Evolutionary conservation across 2,888 invertebrate genomes (phyloP).

Genomic region (Girardia tigrina): DNA sequence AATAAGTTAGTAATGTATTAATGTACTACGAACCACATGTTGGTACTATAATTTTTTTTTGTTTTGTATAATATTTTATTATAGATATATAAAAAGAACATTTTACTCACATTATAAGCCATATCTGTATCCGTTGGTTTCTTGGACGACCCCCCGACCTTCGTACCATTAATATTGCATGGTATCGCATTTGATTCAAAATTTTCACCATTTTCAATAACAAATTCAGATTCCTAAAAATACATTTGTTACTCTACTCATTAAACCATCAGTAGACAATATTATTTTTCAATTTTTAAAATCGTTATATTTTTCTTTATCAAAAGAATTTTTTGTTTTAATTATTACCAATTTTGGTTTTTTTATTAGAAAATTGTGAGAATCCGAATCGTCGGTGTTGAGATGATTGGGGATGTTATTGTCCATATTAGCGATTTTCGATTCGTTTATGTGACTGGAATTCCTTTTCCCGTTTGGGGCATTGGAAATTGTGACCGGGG

Average conservation of each 20-base stretch:
- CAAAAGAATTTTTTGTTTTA: neutral
- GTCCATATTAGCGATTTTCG: neutral
- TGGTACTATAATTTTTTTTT: too few relatives aligned
- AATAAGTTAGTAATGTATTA: too few relatives aligned
- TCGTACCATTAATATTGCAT: neutral
- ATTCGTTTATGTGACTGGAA: neutral
- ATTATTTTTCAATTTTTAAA: neutral
- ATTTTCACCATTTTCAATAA: neutral
- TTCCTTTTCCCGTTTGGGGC: neutral
- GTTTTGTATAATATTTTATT: too few relatives aligned
- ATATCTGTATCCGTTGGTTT: conserved; percentile 11
- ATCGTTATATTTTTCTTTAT: neutral
- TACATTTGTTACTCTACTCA: too few relatives aligned
- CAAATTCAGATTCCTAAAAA: neutral
- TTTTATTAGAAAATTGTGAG: neutral
- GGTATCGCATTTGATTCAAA: neutral
- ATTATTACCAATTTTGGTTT: neutral
- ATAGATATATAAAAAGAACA: too few relatives aligned
- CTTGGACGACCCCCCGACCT: neutral
- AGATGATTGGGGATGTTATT: neutral
- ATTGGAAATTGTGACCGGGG: neutral
- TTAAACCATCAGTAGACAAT: too few relatives aligned
- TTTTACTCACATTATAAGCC: neutral
- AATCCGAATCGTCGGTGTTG: neutral
- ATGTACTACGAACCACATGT: too few relatives aligned